These are phyloP conservation scores for Liasis olivaceus DNA, from an alignment of 2,797 vertebrate genomes.

Conservation along the genomic window DNA sequence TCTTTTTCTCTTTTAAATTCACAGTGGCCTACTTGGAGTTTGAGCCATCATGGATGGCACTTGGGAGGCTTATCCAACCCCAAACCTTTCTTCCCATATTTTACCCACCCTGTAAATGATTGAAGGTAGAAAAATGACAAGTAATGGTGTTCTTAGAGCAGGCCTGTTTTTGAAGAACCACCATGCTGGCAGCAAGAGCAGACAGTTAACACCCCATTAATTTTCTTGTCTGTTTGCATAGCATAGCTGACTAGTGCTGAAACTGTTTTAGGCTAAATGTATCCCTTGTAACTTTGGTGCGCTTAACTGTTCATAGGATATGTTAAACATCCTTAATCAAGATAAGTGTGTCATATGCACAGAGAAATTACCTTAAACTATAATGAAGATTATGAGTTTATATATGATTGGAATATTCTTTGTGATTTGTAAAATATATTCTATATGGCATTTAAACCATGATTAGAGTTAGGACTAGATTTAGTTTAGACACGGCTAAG, in stretches of 20 bases:
- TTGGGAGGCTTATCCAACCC: not conserved
- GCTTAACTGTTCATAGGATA: not conserved
- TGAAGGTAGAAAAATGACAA: not conserved
- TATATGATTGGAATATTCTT: not conserved
- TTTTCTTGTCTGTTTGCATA: not conserved
- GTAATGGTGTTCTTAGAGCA: not conserved
- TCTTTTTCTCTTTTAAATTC: not conserved
- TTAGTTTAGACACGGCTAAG: not conserved
- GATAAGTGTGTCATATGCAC: not conserved
- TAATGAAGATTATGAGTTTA: not conserved
- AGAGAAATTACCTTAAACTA: not conserved
- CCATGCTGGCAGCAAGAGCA: not conserved
- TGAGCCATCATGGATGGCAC: not conserved
- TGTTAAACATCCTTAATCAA: not conserved
- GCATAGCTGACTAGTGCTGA: not conserved
- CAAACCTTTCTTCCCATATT: not conserved
- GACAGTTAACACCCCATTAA: not conserved
- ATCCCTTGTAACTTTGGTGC: not conserved
- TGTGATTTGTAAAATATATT: not conserved
- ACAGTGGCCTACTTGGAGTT: not conserved
- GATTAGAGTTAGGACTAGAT: not conserved
- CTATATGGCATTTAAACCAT: not conserved
- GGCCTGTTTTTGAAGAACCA: not conserved
- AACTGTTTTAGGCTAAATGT: not conserved
- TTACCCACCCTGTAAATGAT: not conserved